Percentiles rank a stretch among this genome's conserved stretches.
Conservation (phyloP, 2,797 vertebrate genomes). For the Parauchenoglanis ngamensis region DNA sequence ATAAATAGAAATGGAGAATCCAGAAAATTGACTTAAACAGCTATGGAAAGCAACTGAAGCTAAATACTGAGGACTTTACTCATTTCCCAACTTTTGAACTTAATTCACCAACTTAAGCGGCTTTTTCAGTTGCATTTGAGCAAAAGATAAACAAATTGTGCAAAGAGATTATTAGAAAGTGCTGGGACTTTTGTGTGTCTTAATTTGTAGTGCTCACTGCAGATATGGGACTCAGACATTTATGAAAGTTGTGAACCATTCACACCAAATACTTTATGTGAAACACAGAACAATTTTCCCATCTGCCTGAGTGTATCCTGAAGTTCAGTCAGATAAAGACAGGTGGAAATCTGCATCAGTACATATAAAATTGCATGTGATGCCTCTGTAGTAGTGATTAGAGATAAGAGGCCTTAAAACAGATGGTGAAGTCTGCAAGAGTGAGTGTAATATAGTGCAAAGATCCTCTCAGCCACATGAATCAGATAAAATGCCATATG, state of each 20-base stretch:
- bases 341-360: not conserved
- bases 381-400: not conserved
- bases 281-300: not conserved
- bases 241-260: not conserved
- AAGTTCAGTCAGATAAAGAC: not conserved
- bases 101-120: not conserved
- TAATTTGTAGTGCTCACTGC: not conserved
- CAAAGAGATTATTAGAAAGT: not conserved
- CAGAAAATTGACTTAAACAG: too few species aligned
- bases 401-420: not conserved
- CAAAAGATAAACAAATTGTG: not conserved
- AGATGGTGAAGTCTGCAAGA: slow-evolving; percentile 18
- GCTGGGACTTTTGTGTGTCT: not conserved
- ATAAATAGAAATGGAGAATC: not conserved
- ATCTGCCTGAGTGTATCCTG: not conserved
- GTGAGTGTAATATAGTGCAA: not conserved
- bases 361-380: not conserved
- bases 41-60: not conserved
- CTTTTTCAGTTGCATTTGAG: not conserved
- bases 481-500: slow-evolving; percentile 9
- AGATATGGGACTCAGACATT: not conserved
- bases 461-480: not conserved
- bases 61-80: not conserved
- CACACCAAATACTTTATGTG: not conserved
- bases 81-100: not conserved